A percentile compares a stretch with the other conserved stretches of the same genome.
These are phyloP conservation scores for Neosilurus mollespiculum DNA, from an alignment of 2,797 vertebrate species.

Conservation along the genomic window DNA sequence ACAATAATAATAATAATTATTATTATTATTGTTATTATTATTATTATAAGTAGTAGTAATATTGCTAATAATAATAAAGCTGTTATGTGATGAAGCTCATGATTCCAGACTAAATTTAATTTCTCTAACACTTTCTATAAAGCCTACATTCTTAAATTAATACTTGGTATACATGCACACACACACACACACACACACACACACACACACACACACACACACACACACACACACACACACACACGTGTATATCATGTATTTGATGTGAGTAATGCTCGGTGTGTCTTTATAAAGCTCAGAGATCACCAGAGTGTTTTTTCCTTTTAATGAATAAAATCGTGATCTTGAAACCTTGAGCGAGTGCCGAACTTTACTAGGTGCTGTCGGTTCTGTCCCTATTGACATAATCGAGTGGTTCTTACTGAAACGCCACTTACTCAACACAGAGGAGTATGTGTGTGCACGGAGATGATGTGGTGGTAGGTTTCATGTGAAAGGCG, in stretches of 20 bases:
- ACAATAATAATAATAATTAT: too few relatives aligned
- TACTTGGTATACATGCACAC: too few relatives aligned
- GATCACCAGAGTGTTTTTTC: too few relatives aligned
- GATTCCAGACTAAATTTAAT: too few relatives aligned
- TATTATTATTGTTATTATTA: too few relatives aligned
- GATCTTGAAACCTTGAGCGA: background rate
- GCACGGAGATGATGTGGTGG: background rate
- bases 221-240: background rate
- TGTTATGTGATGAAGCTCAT: too few relatives aligned
- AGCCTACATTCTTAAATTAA: too few relatives aligned
- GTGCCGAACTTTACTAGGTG: slow-evolving; percentile 28
- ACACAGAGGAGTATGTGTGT: slow-evolving; percentile 33
- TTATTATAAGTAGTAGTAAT: too few relatives aligned
- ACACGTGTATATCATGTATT: background rate
- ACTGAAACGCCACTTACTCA: slow-evolving; percentile 19
- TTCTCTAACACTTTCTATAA: too few relatives aligned
- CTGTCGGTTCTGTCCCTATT: slow-evolving; percentile 33
- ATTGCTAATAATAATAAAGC: too few relatives aligned
- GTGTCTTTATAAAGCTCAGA: slow-evolving; percentile 26
- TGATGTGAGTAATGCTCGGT: background rate
- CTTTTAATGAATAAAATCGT: too few relatives aligned
- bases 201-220: background rate
- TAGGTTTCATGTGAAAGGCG: background rate
- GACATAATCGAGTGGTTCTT: slow-evolving; percentile 38
- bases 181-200: too few relatives aligned